These are phyloP conservation scores for Numenius arquata DNA, from an alignment of 2,113 vertebrate genomes.

Conservation along the genomic window DNA sequence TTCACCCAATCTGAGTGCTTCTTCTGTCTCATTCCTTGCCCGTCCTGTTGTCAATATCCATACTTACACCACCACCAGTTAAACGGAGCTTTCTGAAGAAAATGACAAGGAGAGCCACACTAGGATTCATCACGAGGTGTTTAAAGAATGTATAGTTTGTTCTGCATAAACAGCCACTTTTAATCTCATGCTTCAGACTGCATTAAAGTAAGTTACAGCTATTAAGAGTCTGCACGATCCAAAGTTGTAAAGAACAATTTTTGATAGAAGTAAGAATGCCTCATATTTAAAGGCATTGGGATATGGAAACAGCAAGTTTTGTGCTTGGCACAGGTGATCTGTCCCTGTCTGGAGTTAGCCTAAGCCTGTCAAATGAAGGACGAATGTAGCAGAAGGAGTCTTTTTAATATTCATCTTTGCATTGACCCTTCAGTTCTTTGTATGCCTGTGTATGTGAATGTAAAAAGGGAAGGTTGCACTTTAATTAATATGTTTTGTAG, in stretches of 20 bases:
- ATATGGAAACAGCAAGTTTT: not conserved
- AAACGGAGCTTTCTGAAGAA: not conserved
- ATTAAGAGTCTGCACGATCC: not conserved
- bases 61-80: not conserved
- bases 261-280: not conserved
- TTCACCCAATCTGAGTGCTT: not conserved
- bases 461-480: not conserved
- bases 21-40: not conserved
- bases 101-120: not conserved
- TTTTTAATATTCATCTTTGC: not conserved
- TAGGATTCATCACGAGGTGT: not conserved
- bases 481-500: not conserved
- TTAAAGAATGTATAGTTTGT: not conserved
- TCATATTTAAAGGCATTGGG: not conserved
- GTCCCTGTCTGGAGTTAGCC: not conserved
- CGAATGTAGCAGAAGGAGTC: not conserved
- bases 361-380: not conserved
- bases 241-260: not conserved
- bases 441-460: not conserved
- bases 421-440: not conserved
- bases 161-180: not conserved
- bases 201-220: not conserved
- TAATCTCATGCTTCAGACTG: not conserved
- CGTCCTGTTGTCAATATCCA: not conserved
- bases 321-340: not conserved